Evolutionary conservation across 2,113 vertebrate genomes (phyloP).

Genomic region (Artemisiospiza belli): DNA sequence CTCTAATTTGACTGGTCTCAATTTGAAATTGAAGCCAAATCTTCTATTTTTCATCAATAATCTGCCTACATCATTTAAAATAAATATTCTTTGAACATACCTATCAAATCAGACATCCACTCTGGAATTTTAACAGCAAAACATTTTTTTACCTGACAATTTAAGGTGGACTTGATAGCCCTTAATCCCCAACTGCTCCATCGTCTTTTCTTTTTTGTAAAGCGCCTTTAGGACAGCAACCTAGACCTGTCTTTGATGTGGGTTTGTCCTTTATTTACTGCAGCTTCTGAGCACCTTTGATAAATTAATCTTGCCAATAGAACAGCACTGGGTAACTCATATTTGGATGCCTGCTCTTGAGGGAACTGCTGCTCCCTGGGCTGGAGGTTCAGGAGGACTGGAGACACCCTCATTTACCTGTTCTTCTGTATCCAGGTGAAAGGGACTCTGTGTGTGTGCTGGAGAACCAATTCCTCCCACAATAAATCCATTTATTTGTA

Average conservation of each 20-base stretch:
- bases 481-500: not conserved
- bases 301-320: slow-evolving; percentile 7
- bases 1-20: not conserved
- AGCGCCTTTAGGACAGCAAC: slow-evolving; percentile 64
- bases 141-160: not conserved
- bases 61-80: not conserved
- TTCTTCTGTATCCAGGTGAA: not conserved
- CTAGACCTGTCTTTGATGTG: slow-evolving; percentile 77
- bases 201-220: slow-evolving; percentile 62
- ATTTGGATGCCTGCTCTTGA: not conserved
- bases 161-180: slow-evolving; percentile 37
- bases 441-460: not conserved
- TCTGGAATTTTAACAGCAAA: not conserved
- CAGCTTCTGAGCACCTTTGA: slow-evolving; percentile 51
- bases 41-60: not conserved
- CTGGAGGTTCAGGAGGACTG: not conserved
- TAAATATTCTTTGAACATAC: not conserved
- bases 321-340: not conserved
- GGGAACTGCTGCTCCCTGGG: not conserved
- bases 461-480: not conserved
- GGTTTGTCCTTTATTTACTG: slow-evolving; percentile 42
- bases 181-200: slow-evolving; percentile 45
- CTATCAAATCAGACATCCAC: not conserved
- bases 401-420: not conserved
- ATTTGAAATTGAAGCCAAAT: not conserved